Evolutionary conservation across 2,888 invertebrate genomes (phyloP), one percentile per base, ranked within the genome.

Genomic region (Apamea crenata): DNA sequence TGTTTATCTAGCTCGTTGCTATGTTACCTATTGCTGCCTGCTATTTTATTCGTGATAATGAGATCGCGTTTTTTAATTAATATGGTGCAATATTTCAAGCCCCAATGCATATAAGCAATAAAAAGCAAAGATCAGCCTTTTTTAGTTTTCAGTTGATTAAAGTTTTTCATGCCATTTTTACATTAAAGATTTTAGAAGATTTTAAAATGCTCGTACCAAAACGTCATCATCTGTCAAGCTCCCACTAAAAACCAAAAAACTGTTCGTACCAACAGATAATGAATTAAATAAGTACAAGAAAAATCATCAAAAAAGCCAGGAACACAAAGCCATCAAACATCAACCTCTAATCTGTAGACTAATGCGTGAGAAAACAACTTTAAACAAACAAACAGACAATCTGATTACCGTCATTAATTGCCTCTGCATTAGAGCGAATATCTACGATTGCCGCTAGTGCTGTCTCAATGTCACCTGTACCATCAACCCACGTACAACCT

Each of bases 401-500:
- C 70, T 67, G 66, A 88, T 79, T 74, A 56, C 73, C 83, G 61
- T 77, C 87, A 90, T 88, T 91, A 91, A 91, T 92, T 89, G 90
- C 91, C 80, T 82, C 86, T 85, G 83, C 90, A 89, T 90, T 91
- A 80, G 69, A 83, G 69, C 83, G 88, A 87, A 88, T 91, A 89
- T 87, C 84, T 65, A 32, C 72, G 50, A 56, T 67, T 68, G 86
- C 74, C 61, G 50, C 67, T 84, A 88, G 86, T 85, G 86, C 81
- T 87, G 85, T 91, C 88, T 92, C 93, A 93, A 94, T 94, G 93
- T 92, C 93, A 91, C 83, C 76, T 63, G 47, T 68, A 32, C 66
- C 85, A 78, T 78, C 85, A 75, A 88, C 94, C 94, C 89, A 94
- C 94, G 88, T 81, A 70, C 81, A 92, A 90, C 94, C 94, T 94